Base-by-base conservation (phyloP, 1,140 invertebrate genomes). In the Drosophila ironensis region DNA sequence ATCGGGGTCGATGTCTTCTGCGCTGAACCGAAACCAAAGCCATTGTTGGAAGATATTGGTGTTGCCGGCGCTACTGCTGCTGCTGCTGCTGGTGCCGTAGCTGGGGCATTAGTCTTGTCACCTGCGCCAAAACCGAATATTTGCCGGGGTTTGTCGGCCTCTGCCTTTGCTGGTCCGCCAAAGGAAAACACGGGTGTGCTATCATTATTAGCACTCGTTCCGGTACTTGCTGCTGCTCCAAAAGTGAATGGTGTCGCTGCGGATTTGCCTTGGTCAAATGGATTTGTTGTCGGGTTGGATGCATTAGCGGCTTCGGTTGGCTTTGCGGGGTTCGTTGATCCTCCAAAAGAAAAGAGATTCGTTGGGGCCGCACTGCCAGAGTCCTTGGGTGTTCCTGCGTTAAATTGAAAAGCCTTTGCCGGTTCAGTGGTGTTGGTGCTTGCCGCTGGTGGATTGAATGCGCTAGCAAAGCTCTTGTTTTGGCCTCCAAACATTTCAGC, bases 111-210 rank as follows among this genome's bases (percentile, higher is more conserved):
- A n/a, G 30, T 8, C 8, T 63, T 64, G 11, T 38, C 42, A 5
- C 19, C 11, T 3, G 30, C 59, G 11, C 72, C 67, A 19, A 80
- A 82, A 19, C 8, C 72, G 1, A 81, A 74, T 4, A 81, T 3
- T 9, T 41, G 44, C 20, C 12, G 76, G 11, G 11, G 61, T 11
- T 37, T 64, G 42, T 19, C 16, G 9, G 9, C 28, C 28, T 0
- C 28, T 11, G 25, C 25, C 1, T 3, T 42, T 35, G 35, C 30
- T 47, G n/a, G 56, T 47, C 27, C 38, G 27, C 73, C 73, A 33
- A 77, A 77, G 16, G 22, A 9, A 28, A 70, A 51, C 3, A 53
- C 2, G 3, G 60, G 11, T 16, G 51, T 59, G 27, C 5, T 27
- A 0, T 24, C 42, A 4, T 33, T 38, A 9, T 12, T 44, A 20